Evolutionary conservation across 2,888 invertebrate species (phyloP), one percentile per base, ranked within the genome.

Genomic region (Cheilosia impressa): DNA sequence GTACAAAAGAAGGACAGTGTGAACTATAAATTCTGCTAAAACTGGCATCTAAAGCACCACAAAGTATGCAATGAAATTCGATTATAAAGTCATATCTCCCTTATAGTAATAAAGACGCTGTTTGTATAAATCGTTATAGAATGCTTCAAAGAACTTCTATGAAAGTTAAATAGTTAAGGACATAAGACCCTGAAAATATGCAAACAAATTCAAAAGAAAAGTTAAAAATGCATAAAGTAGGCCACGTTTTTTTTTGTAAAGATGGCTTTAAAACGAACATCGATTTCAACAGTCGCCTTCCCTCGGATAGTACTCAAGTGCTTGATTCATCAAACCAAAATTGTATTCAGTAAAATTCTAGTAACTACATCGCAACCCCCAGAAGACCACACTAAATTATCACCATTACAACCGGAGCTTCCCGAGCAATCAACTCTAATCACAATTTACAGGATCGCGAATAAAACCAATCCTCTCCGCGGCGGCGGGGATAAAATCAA

Each of bases 381-480:
- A 4, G 4, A 17, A 41, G 57, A 57, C 57, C 65, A 41, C 65
- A 57, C 47, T 57, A 57, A 65, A 75, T 47, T 10, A 47, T 38
- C 47, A 63, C 43, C 43, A 53, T 43, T 31, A 22, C 50, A 10
- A 50, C n/a, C 6, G 19, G 38, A 58, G 7, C 52, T 60, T 47
- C 31, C 9, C 17, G 9, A 50, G 53, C 55, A 76, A 81, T 75
- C 63, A 69, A 65, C 65, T 58, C 22, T 4, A 58, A 65, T 57
- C 34, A 34, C 57, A 60, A 47, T 57, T 53, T 65, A 38, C 47
- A 75, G 57, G 19, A 34, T 17, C 47, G 34, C 22, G 45, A 62
- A 55, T 31, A 66, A 73, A 72, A 79, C 60, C 80, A 80, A 50
- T 66, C 22, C 52, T 73, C 68, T 27, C 52, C 22, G 9, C 43